Percentiles rank a stretch among this genome's conserved stretches.
phyloP scores from a whole-genome alignment of 2,888 invertebrate genomes.

The Ochlodes sylvanus region DNA sequence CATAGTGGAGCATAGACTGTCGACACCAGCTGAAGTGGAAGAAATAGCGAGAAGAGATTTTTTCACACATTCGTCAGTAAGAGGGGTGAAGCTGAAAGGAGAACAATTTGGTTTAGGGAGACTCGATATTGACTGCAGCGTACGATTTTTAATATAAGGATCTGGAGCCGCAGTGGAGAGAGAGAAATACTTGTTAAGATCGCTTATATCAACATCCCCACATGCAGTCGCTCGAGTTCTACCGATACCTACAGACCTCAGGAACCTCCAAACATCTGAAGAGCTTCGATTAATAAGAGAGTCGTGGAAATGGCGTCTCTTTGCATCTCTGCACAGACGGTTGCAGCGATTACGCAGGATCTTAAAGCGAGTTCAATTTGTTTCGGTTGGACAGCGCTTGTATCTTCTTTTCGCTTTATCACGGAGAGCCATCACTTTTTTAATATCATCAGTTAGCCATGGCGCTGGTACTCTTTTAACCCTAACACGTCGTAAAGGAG shows the following conservation, averaged over 20 bases:
- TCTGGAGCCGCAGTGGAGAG: no score
- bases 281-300: neutral
- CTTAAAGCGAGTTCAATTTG: no score
- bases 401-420: constrained; percentile 5
- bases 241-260: constrained; percentile 4
- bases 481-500: constrained; percentile 7
- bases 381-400: neutral
- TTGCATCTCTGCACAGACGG: neutral
- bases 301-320: constrained; percentile 10
- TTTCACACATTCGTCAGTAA: no score
- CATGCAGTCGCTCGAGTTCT: neutral
- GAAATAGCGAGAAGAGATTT: no score
- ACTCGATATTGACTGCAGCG: no score
- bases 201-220: neutral
- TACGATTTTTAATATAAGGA: no score
- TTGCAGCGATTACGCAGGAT: neutral
- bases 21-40: no score
- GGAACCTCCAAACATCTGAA: constrained; percentile 12
- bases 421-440: neutral
- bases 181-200: neutral
- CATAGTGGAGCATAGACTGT: constrained; percentile 23
- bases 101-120: no score
- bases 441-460: constrained; percentile 1
- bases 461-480: neutral
- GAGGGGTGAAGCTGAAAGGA: no score